Conservation (phyloP, 2,888 invertebrate species). For the Melanchra persicariae region DNA sequence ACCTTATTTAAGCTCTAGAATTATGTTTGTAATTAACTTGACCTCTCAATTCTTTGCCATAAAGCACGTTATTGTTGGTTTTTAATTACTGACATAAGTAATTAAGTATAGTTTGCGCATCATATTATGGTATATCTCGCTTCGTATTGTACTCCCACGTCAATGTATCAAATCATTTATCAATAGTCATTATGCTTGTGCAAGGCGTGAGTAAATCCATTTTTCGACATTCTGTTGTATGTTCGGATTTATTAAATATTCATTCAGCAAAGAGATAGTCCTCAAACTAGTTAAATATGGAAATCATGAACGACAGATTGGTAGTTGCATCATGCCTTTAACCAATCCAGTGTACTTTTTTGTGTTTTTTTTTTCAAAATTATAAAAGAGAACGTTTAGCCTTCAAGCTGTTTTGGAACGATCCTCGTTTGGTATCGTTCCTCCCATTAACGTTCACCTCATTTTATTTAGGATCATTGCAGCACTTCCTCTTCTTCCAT, state of each 20-base stretch:
- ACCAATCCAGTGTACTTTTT: neutral
- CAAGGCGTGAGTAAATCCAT: neutral
- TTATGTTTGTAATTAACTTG: conserved; percentile 44
- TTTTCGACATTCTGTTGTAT: neutral
- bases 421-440: neutral
- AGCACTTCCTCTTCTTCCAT: neutral
- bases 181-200: neutral
- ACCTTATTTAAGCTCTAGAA: conserved; percentile 37
- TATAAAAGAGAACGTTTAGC: conserved; percentile 2
- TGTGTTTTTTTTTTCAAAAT: too few species aligned
- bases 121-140: conserved; percentile 3
- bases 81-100: conserved; percentile 33
- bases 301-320: neutral
- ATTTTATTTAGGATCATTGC: neutral
- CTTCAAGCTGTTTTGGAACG: neutral
- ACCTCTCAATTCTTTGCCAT: conserved; percentile 27
- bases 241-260: neutral
- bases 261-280: neutral
- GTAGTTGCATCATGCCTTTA: conserved; percentile 12
- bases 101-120: conserved; percentile 21
- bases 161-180: neutral
- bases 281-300: neutral
- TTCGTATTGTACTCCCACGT: neutral
- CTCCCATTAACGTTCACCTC: neutral
- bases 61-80: conserved; percentile 27